Base-by-base conservation (phyloP, 2,888 invertebrate genomes). In the Tetramorium bicarinatum region DNA sequence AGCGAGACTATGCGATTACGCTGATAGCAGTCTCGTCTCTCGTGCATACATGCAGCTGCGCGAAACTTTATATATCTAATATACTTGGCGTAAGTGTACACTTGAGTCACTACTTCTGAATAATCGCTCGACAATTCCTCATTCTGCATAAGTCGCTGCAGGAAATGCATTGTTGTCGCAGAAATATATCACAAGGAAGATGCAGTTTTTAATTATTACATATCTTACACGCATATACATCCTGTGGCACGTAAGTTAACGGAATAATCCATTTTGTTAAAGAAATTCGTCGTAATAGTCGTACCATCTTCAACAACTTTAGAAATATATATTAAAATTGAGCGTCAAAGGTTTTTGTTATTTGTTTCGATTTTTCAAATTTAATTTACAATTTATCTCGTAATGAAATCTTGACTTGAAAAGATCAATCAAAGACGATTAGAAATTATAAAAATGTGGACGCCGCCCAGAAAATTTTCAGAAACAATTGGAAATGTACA, bases 61-160 rank as follows among this genome's bases (percentile, higher is more conserved):
- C 21, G 75, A 74, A 87, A 47, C 62, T 54, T 74, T 49, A 59
- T 56, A 61, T 82, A 80, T 67, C 56, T 76, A 83, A 67, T 41
- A 69, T 80, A 75, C 62, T 49, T 56, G n/a, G 62, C 80, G 25
- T 85, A 74, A 82, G 64, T 71, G 84, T 52, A 49, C 38, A 76
- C 79, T 90, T 91, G 90, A 91, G 88, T 91, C 91, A 91, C 74
- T 85, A 82, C 77, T 88, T 91, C 87, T 89, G 91, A 91, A 91
- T 91, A 91, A 91, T 91, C 89, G 71, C 71, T 71, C 52, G 75
- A 79, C 82, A 49, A 75, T 67, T 84, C 87, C 86, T 88, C 87
- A 87, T 87, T 72, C 62, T 75, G 64, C 49, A 81, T 85, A 82
- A 83, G 84, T 88, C 72, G 82, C 87, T 38, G 83, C 64, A 34